Conservation (phyloP, 2,888 invertebrate genomes). For the Drosophila emarginata region DNA sequence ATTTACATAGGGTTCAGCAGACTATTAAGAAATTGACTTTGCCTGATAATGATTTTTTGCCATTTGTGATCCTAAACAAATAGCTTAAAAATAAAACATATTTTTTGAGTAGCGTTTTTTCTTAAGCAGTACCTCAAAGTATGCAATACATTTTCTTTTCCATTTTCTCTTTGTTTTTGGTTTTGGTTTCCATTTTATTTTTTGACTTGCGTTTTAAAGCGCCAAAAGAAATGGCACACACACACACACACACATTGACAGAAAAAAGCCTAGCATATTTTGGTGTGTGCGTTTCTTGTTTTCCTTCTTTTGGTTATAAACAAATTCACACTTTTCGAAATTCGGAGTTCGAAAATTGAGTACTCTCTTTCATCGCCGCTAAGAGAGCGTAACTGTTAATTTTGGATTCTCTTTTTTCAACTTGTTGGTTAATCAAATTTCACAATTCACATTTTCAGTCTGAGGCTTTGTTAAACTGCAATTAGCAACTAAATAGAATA, state of each 20-base stretch:
- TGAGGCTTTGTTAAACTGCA: conserved; percentile 18
- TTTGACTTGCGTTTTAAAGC: conserved; percentile 45
- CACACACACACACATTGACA: conserved; percentile 1
- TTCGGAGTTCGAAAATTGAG: conserved; percentile 67
- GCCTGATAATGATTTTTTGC: conserved; percentile 31
- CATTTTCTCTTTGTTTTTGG: conserved; percentile 33
- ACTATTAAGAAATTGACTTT: conserved; percentile 37
- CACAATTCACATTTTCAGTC: conserved; percentile 29
- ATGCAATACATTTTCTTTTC: conserved; percentile 57
- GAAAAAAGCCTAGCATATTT: conserved; percentile 20
- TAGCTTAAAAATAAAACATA: conserved; percentile 9
- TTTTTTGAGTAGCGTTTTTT: conserved; percentile 12
- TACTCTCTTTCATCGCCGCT: neutral
- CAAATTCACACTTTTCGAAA: conserved; percentile 73
- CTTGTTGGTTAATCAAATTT: conserved; percentile 58
- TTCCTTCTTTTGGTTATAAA: conserved; percentile 46
- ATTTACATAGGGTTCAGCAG: conserved; percentile 22
- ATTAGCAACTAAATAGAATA: conserved; percentile 4
- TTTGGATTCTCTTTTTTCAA: conserved; percentile 15
- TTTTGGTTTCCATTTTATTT: too few species aligned
- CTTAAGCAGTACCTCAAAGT: conserved; percentile 50
- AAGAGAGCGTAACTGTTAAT: neutral
- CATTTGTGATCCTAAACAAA: conserved; percentile 37
- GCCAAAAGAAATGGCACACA: conserved; percentile 27
- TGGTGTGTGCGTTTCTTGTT: neutral